phyloP scores from a whole-genome alignment of 2,113 vertebrate species.

The Piaya cayana region DNA sequence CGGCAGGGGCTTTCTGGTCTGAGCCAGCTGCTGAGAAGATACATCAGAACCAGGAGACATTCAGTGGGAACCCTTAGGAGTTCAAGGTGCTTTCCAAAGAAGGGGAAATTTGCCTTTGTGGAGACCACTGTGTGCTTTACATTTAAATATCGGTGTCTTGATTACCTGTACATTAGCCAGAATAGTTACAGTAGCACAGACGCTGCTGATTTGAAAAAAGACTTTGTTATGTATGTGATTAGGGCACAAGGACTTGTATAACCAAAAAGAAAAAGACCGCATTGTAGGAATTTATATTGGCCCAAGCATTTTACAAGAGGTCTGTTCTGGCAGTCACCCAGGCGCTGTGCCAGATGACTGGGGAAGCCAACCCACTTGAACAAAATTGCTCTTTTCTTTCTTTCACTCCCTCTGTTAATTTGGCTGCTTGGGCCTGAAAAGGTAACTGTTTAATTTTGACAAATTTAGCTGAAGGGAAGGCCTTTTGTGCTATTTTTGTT shows the following conservation, averaged over 20 bases:
- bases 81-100: neutral
- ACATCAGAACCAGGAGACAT: neutral
- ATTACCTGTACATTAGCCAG: neutral
- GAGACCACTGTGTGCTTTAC: neutral
- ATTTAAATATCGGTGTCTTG: neutral
- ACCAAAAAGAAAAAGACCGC: neutral
- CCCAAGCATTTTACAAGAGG: neutral
- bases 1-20: neutral
- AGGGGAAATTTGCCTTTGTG: neutral
- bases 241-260: neutral
- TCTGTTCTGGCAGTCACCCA: accelerated
- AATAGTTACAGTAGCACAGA: no score
- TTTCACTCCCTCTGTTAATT: neutral
- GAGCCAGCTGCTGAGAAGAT: neutral
- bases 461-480: neutral
- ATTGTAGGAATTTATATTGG: neutral
- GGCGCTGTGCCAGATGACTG: neutral
- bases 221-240: accelerated
- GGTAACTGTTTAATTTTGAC: neutral
- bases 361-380: accelerated
- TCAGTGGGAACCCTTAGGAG: accelerated
- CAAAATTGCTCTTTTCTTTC: neutral
- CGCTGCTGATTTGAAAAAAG: neutral
- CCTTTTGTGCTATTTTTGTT: accelerated
- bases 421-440: neutral